Percentiles rank a stretch among this genome's conserved stretches.
Conservation (phyloP, 2,797 vertebrate genomes). For the Acipenser oxyrinchus region DNA sequence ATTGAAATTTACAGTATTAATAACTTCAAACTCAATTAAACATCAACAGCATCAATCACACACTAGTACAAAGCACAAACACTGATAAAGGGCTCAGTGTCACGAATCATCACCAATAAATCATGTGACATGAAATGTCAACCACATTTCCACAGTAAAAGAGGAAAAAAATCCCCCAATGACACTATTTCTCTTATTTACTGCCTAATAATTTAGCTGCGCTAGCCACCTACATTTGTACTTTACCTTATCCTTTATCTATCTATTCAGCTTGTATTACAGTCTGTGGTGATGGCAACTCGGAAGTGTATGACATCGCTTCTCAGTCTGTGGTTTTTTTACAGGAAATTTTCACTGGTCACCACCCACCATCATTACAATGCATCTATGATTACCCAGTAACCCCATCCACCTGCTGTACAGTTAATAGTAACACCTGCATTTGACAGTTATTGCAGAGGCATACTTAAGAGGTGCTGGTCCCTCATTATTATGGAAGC, state of each 20-base stretch:
- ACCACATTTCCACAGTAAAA: background rate
- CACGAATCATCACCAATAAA: background rate
- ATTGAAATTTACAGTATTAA: too few species aligned
- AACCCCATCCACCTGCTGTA: background rate
- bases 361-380: background rate
- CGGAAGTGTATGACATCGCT: background rate
- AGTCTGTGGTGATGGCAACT: background rate
- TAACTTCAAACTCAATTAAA: too few species aligned
- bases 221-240: slow-evolving; percentile 1
- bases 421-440: background rate
- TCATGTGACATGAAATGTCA: slow-evolving; percentile 1
- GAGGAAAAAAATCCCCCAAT: slow-evolving; percentile 1
- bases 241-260: slow-evolving; percentile 4
- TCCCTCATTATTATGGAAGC: background rate
- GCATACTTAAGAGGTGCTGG: background rate
- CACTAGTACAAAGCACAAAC: too few species aligned
- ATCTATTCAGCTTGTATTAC: background rate
- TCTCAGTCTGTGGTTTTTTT: background rate
- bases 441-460: background rate
- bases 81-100: background rate
- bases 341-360: slow-evolving; percentile 2
- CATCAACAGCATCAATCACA: too few species aligned
- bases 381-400: background rate
- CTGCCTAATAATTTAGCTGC: background rate
- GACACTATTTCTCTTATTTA: background rate